Evolutionary conservation across 2,797 vertebrate genomes (phyloP).

Genomic region (Kryptopterus vitreolus): DNA sequence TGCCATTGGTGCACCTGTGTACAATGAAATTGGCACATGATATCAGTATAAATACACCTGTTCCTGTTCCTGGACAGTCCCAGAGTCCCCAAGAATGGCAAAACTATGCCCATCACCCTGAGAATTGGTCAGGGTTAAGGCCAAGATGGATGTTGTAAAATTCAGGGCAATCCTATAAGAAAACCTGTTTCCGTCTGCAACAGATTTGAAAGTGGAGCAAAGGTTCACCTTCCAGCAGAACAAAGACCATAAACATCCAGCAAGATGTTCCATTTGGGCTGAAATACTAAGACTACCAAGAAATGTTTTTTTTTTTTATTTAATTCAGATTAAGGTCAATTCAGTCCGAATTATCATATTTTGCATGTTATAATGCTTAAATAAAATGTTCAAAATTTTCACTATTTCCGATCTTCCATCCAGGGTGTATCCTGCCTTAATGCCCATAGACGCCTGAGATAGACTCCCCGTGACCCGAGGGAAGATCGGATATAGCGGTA

Average conservation of each 20-base stretch:
- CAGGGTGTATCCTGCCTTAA: no score
- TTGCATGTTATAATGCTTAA: not conserved
- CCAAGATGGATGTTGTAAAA: not conserved
- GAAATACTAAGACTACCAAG: no score
- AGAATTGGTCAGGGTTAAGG: not conserved
- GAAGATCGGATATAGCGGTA: no score
- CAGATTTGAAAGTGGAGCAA: not conserved
- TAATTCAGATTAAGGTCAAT: not conserved
- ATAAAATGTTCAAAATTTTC: not conserved
- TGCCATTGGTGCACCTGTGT: not conserved
- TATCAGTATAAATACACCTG: not conserved
- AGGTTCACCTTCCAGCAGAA: not conserved
- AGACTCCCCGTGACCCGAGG: no score
- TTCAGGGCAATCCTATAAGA: constrained; percentile 9
- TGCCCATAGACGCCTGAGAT: no score
- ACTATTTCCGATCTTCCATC: no score
- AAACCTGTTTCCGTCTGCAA: not conserved
- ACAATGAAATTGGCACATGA: not conserved
- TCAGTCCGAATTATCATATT: not conserved
- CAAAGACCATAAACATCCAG: not conserved
- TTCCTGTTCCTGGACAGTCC: not conserved
- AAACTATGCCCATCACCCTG: not conserved
- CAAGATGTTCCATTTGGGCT: not conserved
- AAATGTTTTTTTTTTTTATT: not conserved
- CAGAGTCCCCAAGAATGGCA: not conserved